Percentiles rank a stretch among this genome's conserved stretches.
Conservation (phyloP, 2,113 vertebrate species). For the Herpetotheres cachinnans region DNA sequence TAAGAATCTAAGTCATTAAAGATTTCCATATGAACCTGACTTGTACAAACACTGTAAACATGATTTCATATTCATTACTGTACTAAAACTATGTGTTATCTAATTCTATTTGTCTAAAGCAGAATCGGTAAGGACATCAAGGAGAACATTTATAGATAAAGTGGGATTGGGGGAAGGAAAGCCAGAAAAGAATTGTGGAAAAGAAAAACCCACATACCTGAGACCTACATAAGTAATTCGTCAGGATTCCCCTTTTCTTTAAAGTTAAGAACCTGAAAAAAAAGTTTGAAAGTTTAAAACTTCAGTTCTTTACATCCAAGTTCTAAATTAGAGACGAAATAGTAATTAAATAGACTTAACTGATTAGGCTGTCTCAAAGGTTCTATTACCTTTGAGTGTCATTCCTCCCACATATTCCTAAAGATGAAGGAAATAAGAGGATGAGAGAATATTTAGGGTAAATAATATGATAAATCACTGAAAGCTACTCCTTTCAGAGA, state of each 20-base stretch:
- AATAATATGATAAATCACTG: not conserved
- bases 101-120: constrained; percentile 33
- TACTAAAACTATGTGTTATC: constrained; percentile 47
- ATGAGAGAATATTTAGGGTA: not conserved
- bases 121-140: constrained; percentile 57
- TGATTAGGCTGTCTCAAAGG: constrained; percentile 46
- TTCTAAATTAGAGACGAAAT: constrained; percentile 30
- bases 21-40: not conserved
- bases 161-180: constrained; percentile 57
- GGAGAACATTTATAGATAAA: constrained; percentile 70
- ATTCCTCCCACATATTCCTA: constrained; percentile 48
- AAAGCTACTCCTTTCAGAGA: not conserved
- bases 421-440: constrained; percentile 34
- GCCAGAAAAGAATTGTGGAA: constrained; percentile 66
- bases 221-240: constrained; percentile 69
- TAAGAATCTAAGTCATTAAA: not conserved
- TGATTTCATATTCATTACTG: constrained; percentile 60
- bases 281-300: constrained; percentile 60
- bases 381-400: constrained; percentile 39
- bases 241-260: constrained; percentile 64
- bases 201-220: constrained; percentile 68
- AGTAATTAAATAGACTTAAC: constrained; percentile 54
- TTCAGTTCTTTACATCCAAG: not conserved
- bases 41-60: constrained; percentile 57
- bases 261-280: constrained; percentile 69